phyloP scores from a whole-genome alignment of 1,140 invertebrate species.

The Drosophila bifasciata region DNA sequence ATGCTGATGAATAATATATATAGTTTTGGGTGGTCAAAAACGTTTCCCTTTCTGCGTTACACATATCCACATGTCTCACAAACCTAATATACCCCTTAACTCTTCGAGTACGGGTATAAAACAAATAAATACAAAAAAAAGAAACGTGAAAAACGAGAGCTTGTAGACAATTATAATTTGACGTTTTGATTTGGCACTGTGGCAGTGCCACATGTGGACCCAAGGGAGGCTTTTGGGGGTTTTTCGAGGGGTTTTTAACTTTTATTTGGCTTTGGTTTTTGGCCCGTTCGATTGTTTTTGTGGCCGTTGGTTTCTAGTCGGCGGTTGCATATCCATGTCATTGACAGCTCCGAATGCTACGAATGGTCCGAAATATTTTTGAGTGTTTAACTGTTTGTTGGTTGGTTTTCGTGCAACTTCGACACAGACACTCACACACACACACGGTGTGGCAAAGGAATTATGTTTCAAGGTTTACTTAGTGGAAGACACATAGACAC shows the following conservation, averaged over 20 bases:
- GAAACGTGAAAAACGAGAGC: constrained; percentile 30
- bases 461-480: constrained; percentile 59
- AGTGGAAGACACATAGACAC: constrained; percentile 8
- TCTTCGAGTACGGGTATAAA: background rate
- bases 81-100: no score
- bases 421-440: constrained; percentile 12
- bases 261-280: constrained; percentile 26
- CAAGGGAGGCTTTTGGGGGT: background rate
- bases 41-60: no score
- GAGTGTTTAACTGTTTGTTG: constrained; percentile 64
- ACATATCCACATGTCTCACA: no score
- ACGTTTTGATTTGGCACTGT: constrained; percentile 77
- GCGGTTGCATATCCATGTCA: constrained; percentile 72
- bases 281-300: constrained; percentile 34
- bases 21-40: no score
- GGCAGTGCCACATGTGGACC: constrained; percentile 61
- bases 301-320: constrained; percentile 21
- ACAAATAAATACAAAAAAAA: background rate
- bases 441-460: constrained; percentile 24
- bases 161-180: constrained; percentile 81
- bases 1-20: no score
- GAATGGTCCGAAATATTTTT: constrained; percentile 15
- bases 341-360: constrained; percentile 63
- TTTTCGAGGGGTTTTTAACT: constrained; percentile 47
- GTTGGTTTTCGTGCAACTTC: constrained; percentile 35